Evolutionary conservation across 2,797 vertebrate genomes (phyloP), one percentile per base, ranked within the genome.

Genomic region (Schizopygopsis malacanthus): DNA sequence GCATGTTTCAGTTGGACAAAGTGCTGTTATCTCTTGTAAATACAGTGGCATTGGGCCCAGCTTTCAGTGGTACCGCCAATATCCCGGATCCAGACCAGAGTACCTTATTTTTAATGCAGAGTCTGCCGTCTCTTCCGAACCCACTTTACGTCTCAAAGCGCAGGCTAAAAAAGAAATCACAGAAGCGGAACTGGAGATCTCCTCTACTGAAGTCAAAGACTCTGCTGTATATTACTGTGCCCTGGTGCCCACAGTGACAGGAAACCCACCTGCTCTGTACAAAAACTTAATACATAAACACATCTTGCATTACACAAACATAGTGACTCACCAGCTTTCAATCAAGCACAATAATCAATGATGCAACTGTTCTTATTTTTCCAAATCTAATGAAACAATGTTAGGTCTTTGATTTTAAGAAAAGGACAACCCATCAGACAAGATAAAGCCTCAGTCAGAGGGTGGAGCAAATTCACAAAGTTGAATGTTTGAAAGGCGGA

Each of bases 11-110:
- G 69, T 18, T 59, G 81, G 69, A 72, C 50, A 25, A 41, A 56
- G 9, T 59, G 83, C 69, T 82, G 45, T 79, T 11, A 82, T 25
- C 20, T 84, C 63, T 73, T 89, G 82, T 28, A 85, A 33, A 59
- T 89, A 82, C 78, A 84, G 67, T 59, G 70, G 54, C 4, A 0
- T 15, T 41, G 83, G 50, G 20, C 56, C 33, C 1, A 76, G 0
- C 18, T 54, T 88, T 16, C 71, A 81, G 33, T 88, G 87, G 87
- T 86, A 86, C 75, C 82, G 82, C 4, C 78, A 88, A 45, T 50
- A 79, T 37, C 54, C 47, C 25, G 15, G 54, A 81, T 86, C 77
- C 15, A 77, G 45, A 80, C 87, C 85, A 71, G 71, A 52, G 50
- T 86, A 67, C 15, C 71, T 88, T 22, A 25, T 82, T 37, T 70